Evolutionary conservation across 30 jellyfish, hydroid and myxozoan genomes (phyloP).

Genomic region (Morbakka virulenta): DNA sequence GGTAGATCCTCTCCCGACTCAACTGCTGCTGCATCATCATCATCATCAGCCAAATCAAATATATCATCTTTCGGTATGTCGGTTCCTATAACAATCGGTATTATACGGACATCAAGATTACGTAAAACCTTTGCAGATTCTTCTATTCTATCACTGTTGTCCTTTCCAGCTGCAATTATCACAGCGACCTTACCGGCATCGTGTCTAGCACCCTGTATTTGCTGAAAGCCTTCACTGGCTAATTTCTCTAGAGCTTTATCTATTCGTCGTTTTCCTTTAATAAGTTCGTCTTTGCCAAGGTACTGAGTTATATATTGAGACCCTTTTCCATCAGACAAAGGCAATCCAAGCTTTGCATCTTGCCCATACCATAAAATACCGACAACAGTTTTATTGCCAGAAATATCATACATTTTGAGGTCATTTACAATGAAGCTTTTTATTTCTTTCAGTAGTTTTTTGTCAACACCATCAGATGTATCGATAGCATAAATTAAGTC

Average conservation of each 20-base stretch:
- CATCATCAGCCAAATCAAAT: background rate
- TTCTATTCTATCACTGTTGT: background rate
- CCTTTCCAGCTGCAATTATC: slow-evolving; percentile 7
- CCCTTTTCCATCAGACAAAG: background rate
- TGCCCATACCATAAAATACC: slow-evolving; percentile 25
- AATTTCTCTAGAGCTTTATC: slow-evolving; percentile 6
- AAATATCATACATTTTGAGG: slow-evolving; percentile 5
- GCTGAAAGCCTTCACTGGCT: no score
- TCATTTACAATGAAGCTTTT: slow-evolving; percentile 4
- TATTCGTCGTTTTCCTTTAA: slow-evolving; percentile 1
- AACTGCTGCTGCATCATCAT: background rate
- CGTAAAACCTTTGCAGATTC: slow-evolving; percentile 2
- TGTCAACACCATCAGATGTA: slow-evolving; percentile 32
- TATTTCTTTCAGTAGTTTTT: background rate
- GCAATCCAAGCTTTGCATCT: background rate
- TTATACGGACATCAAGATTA: slow-evolving; percentile 1
- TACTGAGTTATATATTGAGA: background rate
- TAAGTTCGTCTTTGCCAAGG: background rate
- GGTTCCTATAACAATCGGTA: slow-evolving; percentile 42
- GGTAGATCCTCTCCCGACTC: background rate
- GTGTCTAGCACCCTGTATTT: background rate
- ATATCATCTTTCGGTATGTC: slow-evolving; percentile 12
- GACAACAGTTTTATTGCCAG: slow-evolving; percentile 9
- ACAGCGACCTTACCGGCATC: slow-evolving; percentile 19
- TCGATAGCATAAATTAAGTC: slow-evolving; percentile 40